Conservation (phyloP, 2,888 invertebrate species). For the Anoncus sp. region DNA sequence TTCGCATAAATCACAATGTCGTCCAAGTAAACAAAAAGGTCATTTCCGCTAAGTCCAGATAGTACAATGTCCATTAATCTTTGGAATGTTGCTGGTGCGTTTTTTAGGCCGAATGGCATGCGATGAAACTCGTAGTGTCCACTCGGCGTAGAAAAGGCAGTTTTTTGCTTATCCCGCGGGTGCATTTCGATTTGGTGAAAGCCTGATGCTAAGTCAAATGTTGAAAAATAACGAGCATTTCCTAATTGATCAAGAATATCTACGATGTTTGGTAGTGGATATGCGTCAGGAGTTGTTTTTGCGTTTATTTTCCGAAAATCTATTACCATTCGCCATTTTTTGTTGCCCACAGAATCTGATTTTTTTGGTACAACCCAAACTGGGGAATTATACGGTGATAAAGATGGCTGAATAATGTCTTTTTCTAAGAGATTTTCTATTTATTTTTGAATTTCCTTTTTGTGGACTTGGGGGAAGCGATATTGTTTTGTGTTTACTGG, state of each 20-base stretch:
- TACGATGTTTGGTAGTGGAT: constrained; percentile 70
- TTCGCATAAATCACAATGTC: constrained; percentile 40
- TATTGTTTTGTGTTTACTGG: constrained; percentile 56
- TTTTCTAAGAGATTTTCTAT: constrained; percentile 30
- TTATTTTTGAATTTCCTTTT: constrained; percentile 31
- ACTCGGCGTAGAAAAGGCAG: constrained; percentile 23
- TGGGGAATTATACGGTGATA: constrained; percentile 74
- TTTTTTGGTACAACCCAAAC: constrained; percentile 77
- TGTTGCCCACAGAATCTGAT: constrained; percentile 62
- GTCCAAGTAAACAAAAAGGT: constrained; percentile 43
- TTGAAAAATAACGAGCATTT: constrained; percentile 56
- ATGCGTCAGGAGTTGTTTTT: constrained; percentile 70
- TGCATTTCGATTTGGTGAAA: constrained; percentile 38
- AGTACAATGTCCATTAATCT: not conserved
- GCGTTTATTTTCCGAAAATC: constrained; percentile 72
- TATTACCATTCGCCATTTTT: constrained; percentile 68
- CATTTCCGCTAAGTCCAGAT: not conserved
- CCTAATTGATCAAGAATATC: constrained; percentile 73
- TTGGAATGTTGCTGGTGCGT: not conserved
- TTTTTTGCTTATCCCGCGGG: constrained; percentile 26
- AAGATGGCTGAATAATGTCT: constrained; percentile 64
- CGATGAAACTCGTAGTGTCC: constrained; percentile 21
- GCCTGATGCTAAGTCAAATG: constrained; percentile 38
- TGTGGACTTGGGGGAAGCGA: constrained; percentile 38
- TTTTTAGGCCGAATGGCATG: constrained; percentile 24